Base-by-base conservation (phyloP, 64 coral and sea anemone genomes). In the Orbicella faveolata region DNA sequence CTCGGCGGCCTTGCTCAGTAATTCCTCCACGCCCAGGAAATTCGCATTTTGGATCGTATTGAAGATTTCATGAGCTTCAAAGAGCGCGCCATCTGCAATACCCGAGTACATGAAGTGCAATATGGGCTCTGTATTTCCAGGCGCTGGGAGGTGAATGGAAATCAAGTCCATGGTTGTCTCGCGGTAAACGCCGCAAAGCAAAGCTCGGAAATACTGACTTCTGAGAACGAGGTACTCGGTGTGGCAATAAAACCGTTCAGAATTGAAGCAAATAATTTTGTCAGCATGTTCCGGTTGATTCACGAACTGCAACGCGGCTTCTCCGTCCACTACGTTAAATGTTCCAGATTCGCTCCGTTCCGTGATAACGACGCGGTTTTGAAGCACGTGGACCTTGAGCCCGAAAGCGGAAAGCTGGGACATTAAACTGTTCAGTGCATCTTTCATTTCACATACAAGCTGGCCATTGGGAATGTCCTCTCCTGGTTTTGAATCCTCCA, bases 231-330 rank as follows among this genome's bases (percentile, higher is more conserved):
- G 78, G 52, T 99, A 99, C 41, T 96, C 91, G 6, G 94, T 92
- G 51, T 99, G 97, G 53, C 97, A 99, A 51, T 93, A 99, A 36
- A 96, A 99, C 63, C 93, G 82, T 67, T 93, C 87, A 51, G 89
- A 77, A 20, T 89, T 92, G 20, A 99, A 88, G 51, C 83, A 80
- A 61, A 99, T 70, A 18, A 99, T 88, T 30, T 99, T 99, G 65
- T 99, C 94, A 9, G 97, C 94, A 53, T 91, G 90, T 66, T 92
- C 82, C 4, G 97, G 92, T 62, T 95, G 90, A 59, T 99, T 99
- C 20, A 99, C 94, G 64, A 93, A 93, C 75, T 96, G 89, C 51
- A 96, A 72, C 6, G 97, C 97, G 25, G 95, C 91, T 78, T 99
- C 92, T 16, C 97, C 97, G 35, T 99, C 91, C 14, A 94, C 39